A percentile compares a stretch with the other conserved stretches of the same genome.
These are phyloP conservation scores for Urocolius indicus DNA, from an alignment of 2,113 vertebrate genomes.

Conservation along the genomic window DNA sequence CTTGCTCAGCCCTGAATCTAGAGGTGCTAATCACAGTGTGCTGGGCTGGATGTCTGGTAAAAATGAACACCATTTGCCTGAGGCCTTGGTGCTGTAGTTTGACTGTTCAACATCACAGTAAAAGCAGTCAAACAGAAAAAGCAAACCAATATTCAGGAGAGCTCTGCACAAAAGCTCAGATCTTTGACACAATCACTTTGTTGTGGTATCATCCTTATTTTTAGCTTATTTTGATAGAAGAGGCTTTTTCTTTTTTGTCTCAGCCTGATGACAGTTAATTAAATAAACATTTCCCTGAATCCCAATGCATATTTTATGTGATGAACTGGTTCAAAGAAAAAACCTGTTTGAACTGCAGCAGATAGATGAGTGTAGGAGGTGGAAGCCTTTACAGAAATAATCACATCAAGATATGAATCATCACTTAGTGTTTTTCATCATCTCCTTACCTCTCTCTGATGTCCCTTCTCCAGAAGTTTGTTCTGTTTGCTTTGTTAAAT, in stretches of 20 bases:
- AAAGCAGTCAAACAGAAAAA: not conserved
- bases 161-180: not conserved
- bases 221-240: slow-evolving; percentile 22
- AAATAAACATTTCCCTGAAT: slow-evolving; percentile 16
- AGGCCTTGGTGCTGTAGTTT: not conserved
- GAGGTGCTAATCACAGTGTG: not conserved
- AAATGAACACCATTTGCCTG: not conserved
- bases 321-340: slow-evolving; percentile 54
- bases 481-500: slow-evolving; percentile 42
- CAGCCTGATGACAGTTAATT: slow-evolving; percentile 44
- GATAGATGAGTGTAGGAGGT: not conserved
- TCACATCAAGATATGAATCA: slow-evolving; percentile 10
- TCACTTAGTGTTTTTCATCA: not conserved
- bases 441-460: not conserved
- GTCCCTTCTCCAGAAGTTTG: not conserved
- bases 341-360: not conserved
- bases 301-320: slow-evolving; percentile 43
- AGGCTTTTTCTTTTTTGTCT: slow-evolving; percentile 21
- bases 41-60: not conserved
- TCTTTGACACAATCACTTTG: not conserved
- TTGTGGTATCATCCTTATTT: slow-evolving; percentile 11
- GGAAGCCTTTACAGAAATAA: slow-evolving; percentile 45
- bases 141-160: not conserved
- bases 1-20: not conserved
- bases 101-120: not conserved